Percentiles rank a stretch among this genome's conserved stretches.
Conservation (phyloP, 92 coral and sea anemone genomes). For the Parazoanthus swiftii region DNA sequence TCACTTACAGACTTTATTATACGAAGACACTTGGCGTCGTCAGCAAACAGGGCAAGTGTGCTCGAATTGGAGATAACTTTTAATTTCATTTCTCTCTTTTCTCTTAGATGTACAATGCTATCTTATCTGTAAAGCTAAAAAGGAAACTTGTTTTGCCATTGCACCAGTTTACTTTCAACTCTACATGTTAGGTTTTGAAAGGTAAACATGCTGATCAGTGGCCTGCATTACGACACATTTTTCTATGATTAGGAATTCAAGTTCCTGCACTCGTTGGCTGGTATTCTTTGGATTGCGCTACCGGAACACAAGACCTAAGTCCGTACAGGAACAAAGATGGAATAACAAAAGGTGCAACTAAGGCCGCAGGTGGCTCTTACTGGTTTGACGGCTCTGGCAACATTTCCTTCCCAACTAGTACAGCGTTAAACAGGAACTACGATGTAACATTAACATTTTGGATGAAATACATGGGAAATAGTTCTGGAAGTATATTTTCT, state of each 20-base stretch:
- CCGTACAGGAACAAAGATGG: constrained; percentile 1
- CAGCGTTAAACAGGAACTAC: background rate
- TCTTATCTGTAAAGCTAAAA: no score
- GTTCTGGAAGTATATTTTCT: constrained; percentile 10
- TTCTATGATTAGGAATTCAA: background rate
- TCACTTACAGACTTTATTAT: no score
- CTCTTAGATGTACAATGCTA: no score
- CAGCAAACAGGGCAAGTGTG: no score
- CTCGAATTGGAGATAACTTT: no score
- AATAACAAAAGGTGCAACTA: background rate
- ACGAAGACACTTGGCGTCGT: no score
- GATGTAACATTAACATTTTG: background rate
- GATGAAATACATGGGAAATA: background rate
- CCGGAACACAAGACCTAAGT: constrained; percentile 3
- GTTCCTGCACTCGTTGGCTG: background rate
- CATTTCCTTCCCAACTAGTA: constrained; percentile 3
- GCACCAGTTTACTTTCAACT: background rate
- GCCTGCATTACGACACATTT: background rate
- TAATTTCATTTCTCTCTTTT: no score
- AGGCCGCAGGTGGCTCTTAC: background rate
- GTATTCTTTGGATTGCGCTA: background rate
- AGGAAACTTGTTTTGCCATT: no score
- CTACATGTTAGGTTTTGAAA: no score
- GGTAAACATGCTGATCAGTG: background rate
- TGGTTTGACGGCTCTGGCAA: background rate